A percentile compares a stretch with the other conserved stretches of the same genome.
Evolutionary conservation across 1,140 invertebrate genomes (phyloP).

Genomic region (Mya arenaria): DNA sequence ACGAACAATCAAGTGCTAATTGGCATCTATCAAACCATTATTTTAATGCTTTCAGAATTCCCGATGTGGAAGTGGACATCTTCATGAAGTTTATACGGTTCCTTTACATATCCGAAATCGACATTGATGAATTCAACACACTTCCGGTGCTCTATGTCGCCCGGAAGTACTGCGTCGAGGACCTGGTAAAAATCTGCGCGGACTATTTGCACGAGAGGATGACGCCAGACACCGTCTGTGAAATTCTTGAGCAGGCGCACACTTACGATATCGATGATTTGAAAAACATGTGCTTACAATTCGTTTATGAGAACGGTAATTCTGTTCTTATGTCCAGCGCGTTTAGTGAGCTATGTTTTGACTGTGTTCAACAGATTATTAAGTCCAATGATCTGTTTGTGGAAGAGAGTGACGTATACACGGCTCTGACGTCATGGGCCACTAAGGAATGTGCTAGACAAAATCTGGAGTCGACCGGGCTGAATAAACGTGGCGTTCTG

Average conservation of each 20-base stretch:
- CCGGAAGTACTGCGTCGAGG: slow-evolving; percentile 51
- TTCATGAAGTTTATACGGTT: slow-evolving; percentile 43
- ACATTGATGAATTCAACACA: slow-evolving; percentile 18
- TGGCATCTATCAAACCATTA: too few species aligned
- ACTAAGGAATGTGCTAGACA: slow-evolving; percentile 31
- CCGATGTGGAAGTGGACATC: slow-evolving; percentile 43
- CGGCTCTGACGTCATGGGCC: slow-evolving; percentile 48
- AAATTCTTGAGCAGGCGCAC: slow-evolving; percentile 51
- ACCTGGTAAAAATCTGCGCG: slow-evolving; percentile 44
- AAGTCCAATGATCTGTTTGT: slow-evolving; percentile 44
- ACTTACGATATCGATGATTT: slow-evolving; percentile 40
- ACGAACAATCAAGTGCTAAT: too few species aligned
- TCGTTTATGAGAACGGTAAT: slow-evolving; percentile 40
- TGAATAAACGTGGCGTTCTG: slow-evolving; percentile 21
- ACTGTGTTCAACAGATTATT: slow-evolving; percentile 41
- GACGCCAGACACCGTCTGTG: slow-evolving; percentile 48
- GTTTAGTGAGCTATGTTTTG: slow-evolving; percentile 44
- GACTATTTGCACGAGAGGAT: slow-evolving; percentile 34
- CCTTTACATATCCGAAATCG: slow-evolving; percentile 35
- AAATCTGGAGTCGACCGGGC: slow-evolving; percentile 31
- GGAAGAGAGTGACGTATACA: slow-evolving; percentile 51
- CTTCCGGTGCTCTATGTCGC: slow-evolving; percentile 48
- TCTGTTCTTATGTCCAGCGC: slow-evolving; percentile 36
- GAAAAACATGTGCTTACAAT: slow-evolving; percentile 50
- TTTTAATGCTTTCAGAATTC: slow-evolving; percentile 45